Evolutionary conservation across 92 coral and sea anemone species (phyloP).

Genomic region (Blastomussa wellsi): DNA sequence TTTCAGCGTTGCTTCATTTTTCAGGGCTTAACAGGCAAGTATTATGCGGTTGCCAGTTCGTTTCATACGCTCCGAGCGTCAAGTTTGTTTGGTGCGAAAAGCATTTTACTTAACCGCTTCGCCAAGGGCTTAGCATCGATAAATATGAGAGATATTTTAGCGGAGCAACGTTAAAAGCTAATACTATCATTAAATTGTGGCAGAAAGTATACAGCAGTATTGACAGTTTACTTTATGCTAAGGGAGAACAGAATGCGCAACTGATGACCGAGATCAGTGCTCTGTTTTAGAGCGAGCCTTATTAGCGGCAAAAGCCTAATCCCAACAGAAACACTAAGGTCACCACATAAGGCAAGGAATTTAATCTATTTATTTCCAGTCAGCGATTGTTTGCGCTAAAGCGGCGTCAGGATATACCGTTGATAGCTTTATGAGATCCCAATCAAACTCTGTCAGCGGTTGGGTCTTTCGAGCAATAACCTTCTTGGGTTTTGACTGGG

Average conservation of each 20-base stretch:
- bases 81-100: slow-evolving; percentile 29
- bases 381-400: slow-evolving; percentile 36
- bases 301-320: slow-evolving; percentile 38
- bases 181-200: slow-evolving; percentile 44
- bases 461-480: not conserved
- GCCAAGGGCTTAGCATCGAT: slow-evolving; percentile 9
- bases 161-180: slow-evolving; percentile 51
- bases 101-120: slow-evolving; percentile 1
- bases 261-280: not conserved
- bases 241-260: slow-evolving; percentile 19
- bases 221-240: slow-evolving; percentile 31
- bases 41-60: not conserved
- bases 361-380: slow-evolving; percentile 42
- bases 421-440: slow-evolving; percentile 38
- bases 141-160: slow-evolving; percentile 45
- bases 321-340: slow-evolving; percentile 35
- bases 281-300: slow-evolving; percentile 17
- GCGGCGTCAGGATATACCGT: slow-evolving; percentile 26
- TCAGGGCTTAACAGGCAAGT: not conserved
- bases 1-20: not conserved
- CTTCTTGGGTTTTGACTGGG: not conserved
- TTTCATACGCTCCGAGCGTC: not conserved
- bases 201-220: slow-evolving; percentile 55
- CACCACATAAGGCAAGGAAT: slow-evolving; percentile 42
- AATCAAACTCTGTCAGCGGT: slow-evolving; percentile 20